These are phyloP conservation scores for Campylomormyrus numenius DNA, from an alignment of 2,113 vertebrate species.

Conservation along the genomic window DNA sequence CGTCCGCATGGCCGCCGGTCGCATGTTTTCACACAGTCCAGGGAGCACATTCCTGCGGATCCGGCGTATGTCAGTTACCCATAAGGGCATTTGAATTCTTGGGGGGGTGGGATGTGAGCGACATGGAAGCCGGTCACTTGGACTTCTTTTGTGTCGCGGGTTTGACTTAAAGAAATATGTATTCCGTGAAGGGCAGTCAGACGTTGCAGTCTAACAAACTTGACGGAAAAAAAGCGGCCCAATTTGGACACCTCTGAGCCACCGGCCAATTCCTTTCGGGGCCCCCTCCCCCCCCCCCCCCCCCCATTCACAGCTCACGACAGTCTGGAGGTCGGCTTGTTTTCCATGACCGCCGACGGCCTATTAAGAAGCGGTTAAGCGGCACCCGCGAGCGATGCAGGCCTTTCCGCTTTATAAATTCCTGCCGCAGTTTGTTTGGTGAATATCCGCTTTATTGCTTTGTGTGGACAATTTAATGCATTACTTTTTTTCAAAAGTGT, in stretches of 20 bases:
- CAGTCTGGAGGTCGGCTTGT: not conserved
- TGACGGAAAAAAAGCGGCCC: constrained; percentile 21
- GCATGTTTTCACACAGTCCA: constrained; percentile 88
- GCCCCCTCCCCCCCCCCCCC: not conserved
- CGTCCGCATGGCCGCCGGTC: constrained; percentile 79
- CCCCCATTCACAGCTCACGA: not conserved
- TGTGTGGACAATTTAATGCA: constrained; percentile 4
- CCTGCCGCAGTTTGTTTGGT: not conserved
- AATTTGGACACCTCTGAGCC: constrained; percentile 29
- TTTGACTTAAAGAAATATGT: constrained; percentile 39
- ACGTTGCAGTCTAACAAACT: constrained; percentile 25
- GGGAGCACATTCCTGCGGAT: constrained; percentile 87
- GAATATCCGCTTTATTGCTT: not conserved
- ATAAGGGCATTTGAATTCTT: constrained; percentile 79
- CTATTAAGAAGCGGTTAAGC: constrained; percentile 17
- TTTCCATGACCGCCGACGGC: not conserved
- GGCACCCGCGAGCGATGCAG: not conserved
- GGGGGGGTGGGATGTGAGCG: constrained; percentile 42
- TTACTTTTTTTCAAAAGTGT: not conserved
- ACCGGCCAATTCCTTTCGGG: constrained; percentile 10
- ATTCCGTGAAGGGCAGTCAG: constrained; percentile 35
- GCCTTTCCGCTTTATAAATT: constrained; percentile 4
- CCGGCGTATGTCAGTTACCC: constrained; percentile 78
- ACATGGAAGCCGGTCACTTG: constrained; percentile 54
- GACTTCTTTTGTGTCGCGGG: constrained; percentile 36